Conservation (phyloP, 2,888 invertebrate genomes). For the Ethmia dodecea region DNA sequence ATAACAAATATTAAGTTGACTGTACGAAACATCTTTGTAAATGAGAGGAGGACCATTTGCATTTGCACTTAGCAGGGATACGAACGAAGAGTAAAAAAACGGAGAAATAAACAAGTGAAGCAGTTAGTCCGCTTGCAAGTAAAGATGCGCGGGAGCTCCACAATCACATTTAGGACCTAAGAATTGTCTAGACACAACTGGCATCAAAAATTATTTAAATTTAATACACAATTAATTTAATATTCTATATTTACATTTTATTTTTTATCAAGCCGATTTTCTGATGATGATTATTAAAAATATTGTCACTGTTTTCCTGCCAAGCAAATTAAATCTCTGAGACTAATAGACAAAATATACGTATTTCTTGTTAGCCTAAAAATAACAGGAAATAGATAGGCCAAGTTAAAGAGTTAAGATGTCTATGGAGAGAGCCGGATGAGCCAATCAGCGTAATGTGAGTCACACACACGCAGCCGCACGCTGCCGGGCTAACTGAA, state of each 20-base stretch:
- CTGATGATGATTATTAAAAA: no score
- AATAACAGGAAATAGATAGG: slow-evolving; percentile 8
- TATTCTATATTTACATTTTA: no score
- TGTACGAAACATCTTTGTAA: slow-evolving; percentile 62
- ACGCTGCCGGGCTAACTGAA: slow-evolving; percentile 36
- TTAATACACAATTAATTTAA: no score
- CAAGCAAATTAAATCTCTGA: no score
- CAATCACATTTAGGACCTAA: neutral
- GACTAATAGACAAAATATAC: no score
- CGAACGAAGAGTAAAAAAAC: slow-evolving; percentile 43
- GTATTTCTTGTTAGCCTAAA: neutral
- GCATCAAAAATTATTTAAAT: neutral
- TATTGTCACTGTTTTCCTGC: no score
- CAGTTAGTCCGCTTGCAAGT: slow-evolving; percentile 39
- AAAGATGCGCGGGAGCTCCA: slow-evolving; percentile 24
- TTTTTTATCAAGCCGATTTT: no score
- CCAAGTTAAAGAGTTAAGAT: slow-evolving; percentile 44
- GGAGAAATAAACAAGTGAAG: slow-evolving; percentile 45
- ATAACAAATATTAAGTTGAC: slow-evolving; percentile 49
- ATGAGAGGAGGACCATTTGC: slow-evolving; percentile 63
- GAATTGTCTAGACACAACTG: neutral
- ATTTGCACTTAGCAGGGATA: slow-evolving; percentile 60
- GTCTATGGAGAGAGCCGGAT: slow-evolving; percentile 63
- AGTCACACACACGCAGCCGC: slow-evolving; percentile 48
- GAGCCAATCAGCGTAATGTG: slow-evolving; percentile 63